These are phyloP conservation scores for Ephydatia muelleri DNA, from an alignment of 37 sponge, comb jelly and placozoan genomes.

Conservation along the genomic window DNA sequence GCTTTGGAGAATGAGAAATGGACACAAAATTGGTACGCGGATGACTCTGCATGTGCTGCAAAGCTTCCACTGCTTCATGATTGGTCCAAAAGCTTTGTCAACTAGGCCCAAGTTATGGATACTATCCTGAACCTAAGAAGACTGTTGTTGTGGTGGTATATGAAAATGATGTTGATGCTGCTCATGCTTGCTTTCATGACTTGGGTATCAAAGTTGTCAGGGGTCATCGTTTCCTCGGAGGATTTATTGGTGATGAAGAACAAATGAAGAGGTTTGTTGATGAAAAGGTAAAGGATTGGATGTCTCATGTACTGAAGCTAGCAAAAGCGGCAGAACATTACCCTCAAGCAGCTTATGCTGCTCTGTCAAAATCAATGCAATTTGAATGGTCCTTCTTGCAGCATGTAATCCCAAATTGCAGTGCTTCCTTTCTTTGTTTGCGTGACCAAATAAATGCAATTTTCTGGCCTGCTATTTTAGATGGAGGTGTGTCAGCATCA, in stretches of 20 bases:
- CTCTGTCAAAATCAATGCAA: conserved; percentile 26
- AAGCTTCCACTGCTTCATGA: conserved; percentile 42
- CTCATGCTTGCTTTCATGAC: no score
- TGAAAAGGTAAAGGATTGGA: conserved; percentile 4
- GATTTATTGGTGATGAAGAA: conserved; percentile 21
- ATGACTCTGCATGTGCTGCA: no score
- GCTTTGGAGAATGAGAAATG: background rate
- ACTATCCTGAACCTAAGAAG: conserved; percentile 54
- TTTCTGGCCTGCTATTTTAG: background rate
- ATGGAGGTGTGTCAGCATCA: background rate
- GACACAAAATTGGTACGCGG: conserved; percentile 38
- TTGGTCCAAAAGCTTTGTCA: no score
- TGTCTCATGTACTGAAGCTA: no score
- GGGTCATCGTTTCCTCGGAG: no score
- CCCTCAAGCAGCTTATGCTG: conserved; percentile 25
- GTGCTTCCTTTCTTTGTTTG: conserved; percentile 13
- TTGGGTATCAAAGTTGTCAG: no score
- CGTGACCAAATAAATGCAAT: no score
- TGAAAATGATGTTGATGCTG: no score
- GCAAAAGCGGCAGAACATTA: background rate
- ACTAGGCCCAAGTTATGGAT: conserved; percentile 45
- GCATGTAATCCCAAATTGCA: conserved; percentile 12
- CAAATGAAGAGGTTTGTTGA: background rate
- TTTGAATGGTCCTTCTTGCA: conserved; percentile 40
- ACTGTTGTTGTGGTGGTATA: conserved; percentile 8